These are phyloP conservation scores for Spatulosminthurus flaviceps DNA, from an alignment of 2,888 invertebrate species.

Conservation along the genomic window DNA sequence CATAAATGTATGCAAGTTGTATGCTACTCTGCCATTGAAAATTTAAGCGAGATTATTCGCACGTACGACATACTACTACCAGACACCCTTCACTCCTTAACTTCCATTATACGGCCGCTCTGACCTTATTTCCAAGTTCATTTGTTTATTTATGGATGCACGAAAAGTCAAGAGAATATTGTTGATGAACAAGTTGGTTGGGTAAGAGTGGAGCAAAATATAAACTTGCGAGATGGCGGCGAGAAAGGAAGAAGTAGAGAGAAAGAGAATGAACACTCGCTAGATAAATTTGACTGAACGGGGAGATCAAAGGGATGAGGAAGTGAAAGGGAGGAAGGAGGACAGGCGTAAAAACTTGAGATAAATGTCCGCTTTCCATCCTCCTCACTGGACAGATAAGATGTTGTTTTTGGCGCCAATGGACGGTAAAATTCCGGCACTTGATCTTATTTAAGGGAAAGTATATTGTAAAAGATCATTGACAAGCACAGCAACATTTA, in stretches of 20 bases:
- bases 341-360: constrained; percentile 3
- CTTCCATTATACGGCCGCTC: not conserved
- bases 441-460: not conserved
- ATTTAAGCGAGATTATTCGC: too few relatives aligned
- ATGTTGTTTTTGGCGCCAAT: not conserved
- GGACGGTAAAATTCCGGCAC: not conserved
- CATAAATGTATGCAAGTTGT: too few relatives aligned
- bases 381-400: not conserved
- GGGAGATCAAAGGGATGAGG: not conserved
- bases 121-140: not conserved
- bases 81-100: too few relatives aligned
- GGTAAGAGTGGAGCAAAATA: not conserved
- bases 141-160: not conserved
- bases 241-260: too few relatives aligned
- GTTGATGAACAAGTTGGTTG: not conserved
- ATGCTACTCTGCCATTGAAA: too few relatives aligned
- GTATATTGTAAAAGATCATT: not conserved
- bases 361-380: constrained; percentile 11
- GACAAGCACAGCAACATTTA: too few relatives aligned
- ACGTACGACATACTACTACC: too few relatives aligned
- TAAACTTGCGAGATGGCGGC: not conserved
- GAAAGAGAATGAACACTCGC: not conserved
- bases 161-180: not conserved
- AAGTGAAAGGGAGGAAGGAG: not conserved
- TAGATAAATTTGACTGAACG: not conserved